Base-by-base conservation (phyloP, 2,888 invertebrate species). In the Aphidius colemani region DNA sequence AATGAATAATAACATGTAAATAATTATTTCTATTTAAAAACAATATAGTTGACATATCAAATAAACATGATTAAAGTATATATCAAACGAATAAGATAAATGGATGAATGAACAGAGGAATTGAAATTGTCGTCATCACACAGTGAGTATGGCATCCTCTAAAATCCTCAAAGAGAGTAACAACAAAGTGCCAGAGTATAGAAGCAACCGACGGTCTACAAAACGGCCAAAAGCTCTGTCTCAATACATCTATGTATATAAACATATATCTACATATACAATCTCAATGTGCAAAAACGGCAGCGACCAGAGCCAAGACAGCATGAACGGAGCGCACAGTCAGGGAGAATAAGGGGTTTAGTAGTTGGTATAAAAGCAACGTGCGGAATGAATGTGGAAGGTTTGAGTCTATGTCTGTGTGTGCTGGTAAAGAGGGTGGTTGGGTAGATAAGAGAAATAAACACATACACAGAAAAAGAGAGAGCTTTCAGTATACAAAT, bases 401-500 rank as follows among this genome's bases (percentile, higher is more conserved):
- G 51, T 10, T 18, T 18, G 1, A 18, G 13, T 18, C 13, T 18
- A 18, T 18, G 13, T 18, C 9, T 2, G 41, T 48, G 53, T 51
- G 53, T 51, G 58, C 40, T 43, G 11, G 53, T 48, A 44, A 41
- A 59, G 59, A 44, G 53, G 44, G 48, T 45, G 41, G 61, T 51
- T 46, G 11, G 41, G 40, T 40, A 6, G 30, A 30, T 18, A 18
- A 51, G 61, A 55, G 30, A 30, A 30, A 30, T 30, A 30, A 30
- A 30, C 30, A 30, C 30, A 30, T 30, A 30, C 5, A 30, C 2
- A 30, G 43, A 45, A 63, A 43, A 63, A 63, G 65, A 67, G 13
- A 57, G 46, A 8, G 46, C 10, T 11, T n/a, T 13, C 8, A 50
- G 13, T 13, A 50, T 50, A n/a, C n/a, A n/a, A n/a, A n/a, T n/a